These are phyloP conservation scores for Morpho deidamia DNA, from an alignment of 2,888 invertebrate genomes.

Conservation along the genomic window DNA sequence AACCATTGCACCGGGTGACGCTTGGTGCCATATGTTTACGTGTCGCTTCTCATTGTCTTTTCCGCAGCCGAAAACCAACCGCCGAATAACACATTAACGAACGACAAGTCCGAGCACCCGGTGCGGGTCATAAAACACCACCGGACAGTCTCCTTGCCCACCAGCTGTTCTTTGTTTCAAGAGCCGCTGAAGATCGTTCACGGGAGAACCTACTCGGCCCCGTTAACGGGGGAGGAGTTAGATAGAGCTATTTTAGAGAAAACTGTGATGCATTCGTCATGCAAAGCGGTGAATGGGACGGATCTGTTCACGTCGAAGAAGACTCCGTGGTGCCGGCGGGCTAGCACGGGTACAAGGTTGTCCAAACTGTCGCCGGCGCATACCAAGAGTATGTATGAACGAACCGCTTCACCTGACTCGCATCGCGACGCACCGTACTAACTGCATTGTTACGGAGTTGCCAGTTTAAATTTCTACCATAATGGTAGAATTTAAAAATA, in stretches of 20 bases:
- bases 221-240: constrained; percentile 78
- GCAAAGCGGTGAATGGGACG: constrained; percentile 56
- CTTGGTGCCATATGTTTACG: constrained; percentile 64
- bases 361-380: constrained; percentile 69
- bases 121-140: constrained; percentile 55
- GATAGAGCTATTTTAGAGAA: constrained; percentile 52
- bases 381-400: constrained; percentile 67
- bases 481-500: not conserved
- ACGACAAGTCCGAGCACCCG: constrained; percentile 45
- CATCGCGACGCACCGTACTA: constrained; percentile 26
- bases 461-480: constrained; percentile 4
- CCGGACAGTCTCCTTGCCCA: constrained; percentile 61
- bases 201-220: constrained; percentile 84
- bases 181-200: constrained; percentile 70
- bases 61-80: constrained; percentile 67
- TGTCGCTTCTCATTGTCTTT: constrained; percentile 66
- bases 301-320: constrained; percentile 42
- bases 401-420: constrained; percentile 24
- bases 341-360: constrained; percentile 65
- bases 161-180: constrained; percentile 54
- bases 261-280: constrained; percentile 48
- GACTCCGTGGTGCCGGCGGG: constrained; percentile 57
- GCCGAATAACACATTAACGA: constrained; percentile 69
- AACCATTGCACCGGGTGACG: constrained; percentile 54
- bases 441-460: constrained; percentile 4